Percentiles rank a stretch among this genome's conserved stretches.
Conservation (phyloP, 2,888 invertebrate genomes). For the Beris morrisii region DNA sequence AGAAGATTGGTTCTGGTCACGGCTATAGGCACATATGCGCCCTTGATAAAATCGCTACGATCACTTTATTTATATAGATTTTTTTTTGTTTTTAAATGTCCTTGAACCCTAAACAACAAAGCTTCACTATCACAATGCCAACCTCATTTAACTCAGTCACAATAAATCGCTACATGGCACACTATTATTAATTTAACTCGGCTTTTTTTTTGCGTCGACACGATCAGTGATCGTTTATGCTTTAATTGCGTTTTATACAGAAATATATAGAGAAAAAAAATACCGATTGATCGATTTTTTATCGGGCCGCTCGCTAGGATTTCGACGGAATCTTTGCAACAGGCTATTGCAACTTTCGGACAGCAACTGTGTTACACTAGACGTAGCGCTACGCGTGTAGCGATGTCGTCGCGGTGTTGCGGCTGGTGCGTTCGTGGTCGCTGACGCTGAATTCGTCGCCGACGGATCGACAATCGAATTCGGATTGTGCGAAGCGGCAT, state of each 20-base stretch:
- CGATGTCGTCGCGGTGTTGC: constrained; percentile 64
- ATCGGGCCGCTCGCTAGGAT: constrained; percentile 72
- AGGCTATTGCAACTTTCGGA: constrained; percentile 86
- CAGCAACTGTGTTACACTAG: constrained; percentile 82
- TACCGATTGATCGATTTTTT: constrained; percentile 44
- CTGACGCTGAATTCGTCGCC: constrained; percentile 50
- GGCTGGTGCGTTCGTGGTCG: constrained; percentile 51
- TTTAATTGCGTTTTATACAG: constrained; percentile 5
- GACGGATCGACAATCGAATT: too few relatives aligned
- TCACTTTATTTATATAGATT: too few relatives aligned
- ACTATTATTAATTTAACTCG: constrained; percentile 1
- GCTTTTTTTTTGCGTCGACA: not conserved
- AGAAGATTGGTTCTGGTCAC: too few relatives aligned
- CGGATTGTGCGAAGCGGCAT: not conserved
- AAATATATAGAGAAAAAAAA: not conserved
- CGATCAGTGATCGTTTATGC: constrained; percentile 21
- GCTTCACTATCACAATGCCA: too few relatives aligned
- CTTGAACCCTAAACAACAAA: too few relatives aligned
- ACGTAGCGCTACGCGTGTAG: constrained; percentile 75
- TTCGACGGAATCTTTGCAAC: constrained; percentile 77
- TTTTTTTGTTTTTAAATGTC: too few relatives aligned
- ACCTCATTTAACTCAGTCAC: too few relatives aligned
- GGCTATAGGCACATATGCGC: too few relatives aligned
- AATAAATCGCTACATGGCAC: constrained; percentile 3
- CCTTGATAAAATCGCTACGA: too few relatives aligned